phyloP scores from a whole-genome alignment of 2,797 vertebrate genomes.

The Sternotherus odoratus region DNA sequence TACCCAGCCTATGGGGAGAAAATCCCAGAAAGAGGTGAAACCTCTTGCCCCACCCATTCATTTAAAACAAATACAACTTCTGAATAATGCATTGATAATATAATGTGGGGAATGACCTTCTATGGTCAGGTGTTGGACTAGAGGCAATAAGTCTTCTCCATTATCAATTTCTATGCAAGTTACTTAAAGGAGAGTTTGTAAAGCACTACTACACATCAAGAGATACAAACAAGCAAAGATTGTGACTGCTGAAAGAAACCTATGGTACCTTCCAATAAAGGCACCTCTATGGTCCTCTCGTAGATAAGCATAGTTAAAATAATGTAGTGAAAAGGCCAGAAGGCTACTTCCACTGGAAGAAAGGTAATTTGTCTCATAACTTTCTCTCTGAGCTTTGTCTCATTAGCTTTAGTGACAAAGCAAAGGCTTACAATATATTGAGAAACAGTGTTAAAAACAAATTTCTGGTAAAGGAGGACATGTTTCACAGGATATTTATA shows the following conservation, averaged over 20 bases:
- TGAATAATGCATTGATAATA: not conserved
- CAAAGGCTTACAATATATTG: not conserved
- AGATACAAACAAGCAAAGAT: not conserved
- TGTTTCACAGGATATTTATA: not conserved
- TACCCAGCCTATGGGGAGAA: not conserved
- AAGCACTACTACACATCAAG: not conserved
- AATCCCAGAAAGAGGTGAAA: rapidly evolving
- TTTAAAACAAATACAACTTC: not conserved
- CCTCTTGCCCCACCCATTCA: not conserved
- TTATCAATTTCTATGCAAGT: not conserved
- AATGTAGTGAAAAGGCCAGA: not conserved
- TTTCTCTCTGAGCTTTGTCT: not conserved
- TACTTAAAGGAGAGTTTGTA: not conserved
- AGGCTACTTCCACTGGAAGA: not conserved
- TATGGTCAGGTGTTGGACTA: not conserved
- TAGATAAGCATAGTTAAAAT: not conserved
- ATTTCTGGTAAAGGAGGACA: not conserved
- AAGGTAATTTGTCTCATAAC: not conserved
- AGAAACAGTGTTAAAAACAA: not conserved
- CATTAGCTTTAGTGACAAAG: not conserved
- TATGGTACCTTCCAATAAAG: not conserved
- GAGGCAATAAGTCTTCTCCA: not conserved
- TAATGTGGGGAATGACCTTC: not conserved
- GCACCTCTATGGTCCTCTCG: rapidly evolving
- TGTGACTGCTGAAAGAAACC: not conserved